These are phyloP conservation scores for Electrophaes corylata DNA, from an alignment of 2,888 invertebrate species.

Conservation along the genomic window DNA sequence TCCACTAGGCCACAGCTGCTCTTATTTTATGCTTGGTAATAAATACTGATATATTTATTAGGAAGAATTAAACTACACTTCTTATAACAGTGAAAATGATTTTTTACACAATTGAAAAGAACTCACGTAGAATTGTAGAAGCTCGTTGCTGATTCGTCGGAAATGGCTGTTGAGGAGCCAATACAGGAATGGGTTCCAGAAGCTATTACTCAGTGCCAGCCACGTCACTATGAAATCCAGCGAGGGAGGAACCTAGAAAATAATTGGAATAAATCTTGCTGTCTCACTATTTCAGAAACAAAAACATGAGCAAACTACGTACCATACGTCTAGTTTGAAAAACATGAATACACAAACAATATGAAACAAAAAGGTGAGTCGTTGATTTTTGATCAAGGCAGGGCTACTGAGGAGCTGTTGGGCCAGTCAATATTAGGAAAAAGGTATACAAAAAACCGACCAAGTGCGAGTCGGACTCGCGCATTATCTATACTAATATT, in stretches of 20 bases:
- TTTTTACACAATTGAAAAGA: neutral
- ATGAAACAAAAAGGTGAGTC: too few species aligned
- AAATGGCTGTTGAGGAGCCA: slow-evolving; percentile 95
- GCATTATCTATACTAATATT: too few species aligned
- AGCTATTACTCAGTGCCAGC: slow-evolving; percentile 94
- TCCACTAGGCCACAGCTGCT: too few species aligned
- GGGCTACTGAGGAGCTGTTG: too few species aligned
- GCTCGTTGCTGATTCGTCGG: slow-evolving; percentile 90
- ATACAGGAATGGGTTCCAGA: slow-evolving; percentile 95
- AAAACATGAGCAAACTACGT: neutral
- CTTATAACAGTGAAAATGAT: too few species aligned
- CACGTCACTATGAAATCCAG: slow-evolving; percentile 94
- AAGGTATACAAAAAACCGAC: too few species aligned
- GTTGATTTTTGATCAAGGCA: too few species aligned
- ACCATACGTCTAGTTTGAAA: neutral
- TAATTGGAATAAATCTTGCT: slow-evolving; percentile 23
- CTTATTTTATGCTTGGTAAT: too few species aligned
- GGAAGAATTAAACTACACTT: too few species aligned
- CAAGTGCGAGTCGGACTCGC: too few species aligned
- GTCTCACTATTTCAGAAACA: slow-evolving; percentile 6
- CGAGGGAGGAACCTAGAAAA: slow-evolving; percentile 88
- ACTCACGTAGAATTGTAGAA: slow-evolving; percentile 90
- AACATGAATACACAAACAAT: neutral
- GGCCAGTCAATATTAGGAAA: too few species aligned
- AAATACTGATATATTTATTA: too few species aligned